Evolutionary conservation across 2,888 invertebrate species (phyloP).

Genomic region (Diploptera punctata): DNA sequence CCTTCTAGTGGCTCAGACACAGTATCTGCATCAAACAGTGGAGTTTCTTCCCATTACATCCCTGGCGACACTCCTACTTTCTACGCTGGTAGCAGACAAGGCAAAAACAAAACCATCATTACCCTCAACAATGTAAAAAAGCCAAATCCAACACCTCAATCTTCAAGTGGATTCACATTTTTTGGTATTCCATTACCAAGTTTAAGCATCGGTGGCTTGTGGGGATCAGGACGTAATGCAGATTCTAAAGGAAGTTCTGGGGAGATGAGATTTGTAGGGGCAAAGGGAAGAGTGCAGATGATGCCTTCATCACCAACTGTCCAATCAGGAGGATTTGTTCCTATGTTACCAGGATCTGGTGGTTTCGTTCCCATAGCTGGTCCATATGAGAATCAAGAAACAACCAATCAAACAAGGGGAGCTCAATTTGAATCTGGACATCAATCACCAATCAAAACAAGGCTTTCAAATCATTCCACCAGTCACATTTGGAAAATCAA

Average conservation of each 20-base stretch:
- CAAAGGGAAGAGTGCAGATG: constrained; percentile 51
- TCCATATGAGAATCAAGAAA: constrained; percentile 48
- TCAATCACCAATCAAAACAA: background rate
- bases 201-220: constrained; percentile 65
- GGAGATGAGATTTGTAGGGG: constrained; percentile 35
- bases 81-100: constrained; percentile 58
- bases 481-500: background rate
- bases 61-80: constrained; percentile 67
- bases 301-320: constrained; percentile 59
- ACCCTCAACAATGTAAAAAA: constrained; percentile 49
- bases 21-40: background rate
- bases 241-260: constrained; percentile 49
- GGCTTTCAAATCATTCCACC: background rate
- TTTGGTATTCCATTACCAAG: constrained; percentile 81
- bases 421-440: background rate
- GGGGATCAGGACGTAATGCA: constrained; percentile 54
- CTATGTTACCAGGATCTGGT: constrained; percentile 73
- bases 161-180: constrained; percentile 77
- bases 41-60: constrained; percentile 53
- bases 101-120: constrained; percentile 41
- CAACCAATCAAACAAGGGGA: background rate
- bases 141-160: constrained; percentile 51
- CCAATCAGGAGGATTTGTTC: constrained; percentile 75
- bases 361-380: constrained; percentile 75
- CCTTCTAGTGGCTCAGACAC: background rate